Base-by-base conservation (phyloP, 2,113 vertebrate species). In the Amia ocellicauda region DNA sequence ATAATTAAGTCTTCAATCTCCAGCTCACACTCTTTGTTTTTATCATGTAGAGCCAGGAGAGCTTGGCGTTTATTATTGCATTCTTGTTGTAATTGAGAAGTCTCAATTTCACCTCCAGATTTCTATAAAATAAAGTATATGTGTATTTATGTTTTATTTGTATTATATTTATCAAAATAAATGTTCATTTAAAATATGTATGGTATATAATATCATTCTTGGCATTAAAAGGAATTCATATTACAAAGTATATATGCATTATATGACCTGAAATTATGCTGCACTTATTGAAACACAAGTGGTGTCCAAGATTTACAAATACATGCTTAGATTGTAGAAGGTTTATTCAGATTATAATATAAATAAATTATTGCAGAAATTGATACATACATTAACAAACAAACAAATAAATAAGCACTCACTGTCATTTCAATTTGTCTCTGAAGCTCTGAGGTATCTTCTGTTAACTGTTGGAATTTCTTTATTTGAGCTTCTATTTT, bases 41-140 rank as follows among this genome's bases (percentile, higher is more conserved):
- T 29, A 11, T 71, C 66, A 55, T 43, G 13, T 26, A 89, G 65
- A 47, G 67, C 60, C 11, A 45, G 63, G 23, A 80, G 72, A 1
- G 75, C 79, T 52, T 69, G 49, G 3, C 54, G 40, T 64, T 78
- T 87, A 59, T 66, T 76, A 27, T 51, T 41, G 43, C 83, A 75
- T 43, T 74, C 68, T 55, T 80, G 71, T 62, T 85, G 64, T 56
- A 64, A 27, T 66, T 68, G 11, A 58, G 70, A 82, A 45, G 87
- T 54, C 56, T 85, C 74, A 41, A 62, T 69, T 60, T 85, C 68
- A 27, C 68, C 72, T 16, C 75, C 54, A 20, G 24, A 67, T 73
- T 69, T 84, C 88, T 91, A 71, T 53, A 63, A 60, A 42, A 69
- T 29, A 69, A 71, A 73, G 71, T 62, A 76, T 45, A 20, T 28